Base-by-base conservation (phyloP, 1,140 invertebrate genomes). In the Glossosoma conforme region DNA sequence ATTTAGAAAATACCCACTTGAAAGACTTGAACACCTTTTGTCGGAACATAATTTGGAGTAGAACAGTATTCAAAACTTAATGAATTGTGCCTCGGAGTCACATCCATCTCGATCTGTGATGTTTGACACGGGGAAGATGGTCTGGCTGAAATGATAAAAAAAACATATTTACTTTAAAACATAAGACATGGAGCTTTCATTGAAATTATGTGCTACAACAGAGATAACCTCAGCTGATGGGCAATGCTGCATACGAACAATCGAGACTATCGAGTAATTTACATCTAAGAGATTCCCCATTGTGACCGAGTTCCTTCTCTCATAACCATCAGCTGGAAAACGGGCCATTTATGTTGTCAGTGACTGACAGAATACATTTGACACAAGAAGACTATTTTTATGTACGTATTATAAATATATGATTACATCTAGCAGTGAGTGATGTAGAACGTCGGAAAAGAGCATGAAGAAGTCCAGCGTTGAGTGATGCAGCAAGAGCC, bases 401-500 rank as follows among this genome's bases (percentile, higher is more conserved):
- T n/a, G n/a, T n/a, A n/a, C n/a, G n/a, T n/a, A n/a, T n/a, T n/a
- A n/a, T n/a, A n/a, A n/a, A n/a, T n/a, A n/a, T n/a, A n/a, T n/a
- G n/a, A n/a, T 57, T 62, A 70, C 69, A 71, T 67, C 69, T 69
- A 44, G 64, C 65, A 35, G 65, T 68, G 1, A 66, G 35, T 1
- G 68, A 70, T 46, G 70, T 75, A 2, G 76, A 78, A 48, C 82
- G 64, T 49, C 78, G 64, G 58, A 86, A 85, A 46, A 84, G 76
- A 14, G 79, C 78, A 56, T 76, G 78, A 60, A 85, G 83, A 50
- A 84, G 77, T 1, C 83, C 81, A 46, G 82, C 78, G 62, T 85
- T 84, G 14, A 92, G 66, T 1, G 83, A 82, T 56, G 86, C 84
- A 9, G 87, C 75, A 10, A 92, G 68, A 1, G 83, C 78, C 9